These are phyloP conservation scores for Dicyrtomina minuta DNA, from an alignment of 2,888 invertebrate genomes.

Conservation along the genomic window DNA sequence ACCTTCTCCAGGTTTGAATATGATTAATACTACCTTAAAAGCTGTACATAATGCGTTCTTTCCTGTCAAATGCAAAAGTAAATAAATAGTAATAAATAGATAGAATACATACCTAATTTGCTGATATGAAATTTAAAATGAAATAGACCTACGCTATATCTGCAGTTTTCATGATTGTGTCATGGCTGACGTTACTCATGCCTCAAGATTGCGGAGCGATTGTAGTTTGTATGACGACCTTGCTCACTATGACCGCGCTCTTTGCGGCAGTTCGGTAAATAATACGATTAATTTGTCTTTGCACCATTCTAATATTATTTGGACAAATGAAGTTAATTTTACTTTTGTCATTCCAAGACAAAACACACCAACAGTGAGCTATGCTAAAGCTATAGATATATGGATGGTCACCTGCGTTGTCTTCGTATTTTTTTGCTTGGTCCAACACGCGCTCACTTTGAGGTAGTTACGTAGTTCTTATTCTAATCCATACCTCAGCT, in stretches of 20 bases:
- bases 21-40: no score
- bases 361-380: conserved; percentile 49
- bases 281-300: no score
- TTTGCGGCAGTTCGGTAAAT: conserved; percentile 48
- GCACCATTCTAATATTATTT: background rate
- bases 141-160: conserved; percentile 44
- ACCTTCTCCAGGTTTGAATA: conserved; percentile 41
- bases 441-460: conserved; percentile 45
- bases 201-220: conserved; percentile 45
- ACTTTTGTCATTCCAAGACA: no score
- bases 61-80: no score
- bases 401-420: conserved; percentile 51
- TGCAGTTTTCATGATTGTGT: conserved; percentile 48
- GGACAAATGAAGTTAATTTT: background rate
- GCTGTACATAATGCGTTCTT: no score
- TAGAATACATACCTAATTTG: no score
- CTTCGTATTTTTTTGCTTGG: conserved; percentile 45
- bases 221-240: conserved; percentile 45
- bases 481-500: background rate
- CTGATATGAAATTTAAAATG: no score
- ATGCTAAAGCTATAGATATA: conserved; percentile 49
- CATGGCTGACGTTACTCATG: conserved; percentile 49
- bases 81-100: no score
- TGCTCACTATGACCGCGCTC: conserved; percentile 48
- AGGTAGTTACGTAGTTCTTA: conserved; percentile 33